phyloP scores from a whole-genome alignment of 2,797 vertebrate genomes.

The Tadarida brasiliensis region DNA sequence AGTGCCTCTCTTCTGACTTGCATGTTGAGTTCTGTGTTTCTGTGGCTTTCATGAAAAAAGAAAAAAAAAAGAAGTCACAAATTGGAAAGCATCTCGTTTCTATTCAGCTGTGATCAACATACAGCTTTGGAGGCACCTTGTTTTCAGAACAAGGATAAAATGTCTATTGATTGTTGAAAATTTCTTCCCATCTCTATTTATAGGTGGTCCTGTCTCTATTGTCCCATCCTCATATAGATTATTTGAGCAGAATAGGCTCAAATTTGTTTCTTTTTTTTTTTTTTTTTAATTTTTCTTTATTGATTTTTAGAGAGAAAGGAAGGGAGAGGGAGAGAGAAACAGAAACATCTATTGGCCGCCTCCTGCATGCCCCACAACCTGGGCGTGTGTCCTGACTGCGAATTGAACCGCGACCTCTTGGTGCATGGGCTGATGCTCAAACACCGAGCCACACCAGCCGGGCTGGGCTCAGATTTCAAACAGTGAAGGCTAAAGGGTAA shows the following conservation, averaged over 20 bases:
- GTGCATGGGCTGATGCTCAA: no score
- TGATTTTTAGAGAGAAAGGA: no score
- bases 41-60: conserved; percentile 83
- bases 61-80: conserved; percentile 47
- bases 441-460: no score
- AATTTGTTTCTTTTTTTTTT: no score
- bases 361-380: no score
- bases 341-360: no score
- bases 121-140: conserved; percentile 76
- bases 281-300: no score
- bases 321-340: no score
- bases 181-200: conserved; percentile 58
- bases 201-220: not conserved
- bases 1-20: conserved; percentile 87
- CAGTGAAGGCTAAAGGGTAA: not conserved
- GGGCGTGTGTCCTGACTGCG: no score
- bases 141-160: conserved; percentile 29
- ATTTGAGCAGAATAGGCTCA: not conserved
- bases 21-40: conserved; percentile 89
- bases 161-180: conserved; percentile 7
- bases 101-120: conserved; percentile 63
- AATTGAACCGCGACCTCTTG: no score
- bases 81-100: conserved; percentile 37
- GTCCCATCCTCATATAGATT: not conserved
- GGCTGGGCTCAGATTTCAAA: not conserved